Percentiles rank a stretch among this genome's conserved stretches.
Evolutionary conservation across 2,113 vertebrate species (phyloP).

Genomic region (Ophiodon elongatus): DNA sequence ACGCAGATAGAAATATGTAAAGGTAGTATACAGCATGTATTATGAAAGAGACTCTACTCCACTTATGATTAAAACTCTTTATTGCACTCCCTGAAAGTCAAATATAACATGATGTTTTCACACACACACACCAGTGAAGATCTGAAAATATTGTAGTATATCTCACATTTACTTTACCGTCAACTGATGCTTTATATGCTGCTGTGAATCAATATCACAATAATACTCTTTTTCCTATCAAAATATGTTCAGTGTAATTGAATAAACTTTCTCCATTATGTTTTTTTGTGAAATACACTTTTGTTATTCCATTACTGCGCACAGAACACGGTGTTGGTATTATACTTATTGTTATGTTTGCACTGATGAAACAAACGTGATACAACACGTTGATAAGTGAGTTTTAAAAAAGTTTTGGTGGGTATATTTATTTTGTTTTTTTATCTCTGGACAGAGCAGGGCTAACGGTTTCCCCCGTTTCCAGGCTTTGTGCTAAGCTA

Average conservation of each 20-base stretch:
- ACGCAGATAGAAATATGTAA: neutral
- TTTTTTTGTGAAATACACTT: too few relatives aligned
- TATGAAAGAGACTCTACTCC: neutral
- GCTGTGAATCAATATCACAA: slow-evolving; percentile 1
- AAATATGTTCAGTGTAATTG: neutral
- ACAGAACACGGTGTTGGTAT: too few relatives aligned
- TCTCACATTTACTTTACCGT: neutral
- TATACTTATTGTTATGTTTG: too few relatives aligned
- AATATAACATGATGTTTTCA: neutral
- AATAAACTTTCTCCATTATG: too few relatives aligned
- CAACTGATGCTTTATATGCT: too few relatives aligned
- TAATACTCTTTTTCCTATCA: neutral
- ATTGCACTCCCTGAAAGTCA: neutral
- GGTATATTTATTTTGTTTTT: neutral
- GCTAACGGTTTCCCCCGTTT: neutral
- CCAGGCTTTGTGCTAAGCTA: slow-evolving; percentile 1
- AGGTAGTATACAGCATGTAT: neutral
- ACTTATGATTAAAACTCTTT: neutral
- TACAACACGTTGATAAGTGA: neutral
- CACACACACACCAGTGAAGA: neutral
- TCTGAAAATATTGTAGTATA: neutral
- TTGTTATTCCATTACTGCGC: too few relatives aligned
- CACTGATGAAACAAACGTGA: too few relatives aligned
- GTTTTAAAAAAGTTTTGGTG: neutral
- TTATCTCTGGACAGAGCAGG: neutral